Base-by-base conservation (phyloP, 2,113 vertebrate genomes). In the Oncorhynchus tshawytscha region DNA sequence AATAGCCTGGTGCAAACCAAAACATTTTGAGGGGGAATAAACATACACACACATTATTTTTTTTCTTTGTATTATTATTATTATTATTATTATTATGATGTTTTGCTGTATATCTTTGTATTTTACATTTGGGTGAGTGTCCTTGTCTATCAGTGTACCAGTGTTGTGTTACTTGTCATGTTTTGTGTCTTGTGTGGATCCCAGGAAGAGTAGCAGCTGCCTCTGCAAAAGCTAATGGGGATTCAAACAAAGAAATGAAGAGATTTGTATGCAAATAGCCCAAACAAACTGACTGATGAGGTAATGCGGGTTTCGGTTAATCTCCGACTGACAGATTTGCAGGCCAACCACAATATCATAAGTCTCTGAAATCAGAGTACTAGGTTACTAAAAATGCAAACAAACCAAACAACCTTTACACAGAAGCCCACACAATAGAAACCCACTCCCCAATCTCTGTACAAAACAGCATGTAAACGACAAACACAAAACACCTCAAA, bases 371-470 rank as follows among this genome's bases (percentile, higher is more conserved):
- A 5, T 89, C 90, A 18, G 92, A 93, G 0, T 94, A 45, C 95
- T 45, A 18, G 92, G 93, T 0, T 94, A 45, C 95, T 45, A 45
- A 45, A 45, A 45, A 45, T 45, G 9, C 9, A 11, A 45, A 11
- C 2, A 45, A 45, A 45, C 2, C 0, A 12, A 45, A 45, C 39
- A 45, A 39, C 39, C 8, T 9, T 39, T 2, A 39, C 39, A 39
- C 39, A 39, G 39, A 39, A 39, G 2, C 39, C 39, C 39, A 9
- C 39, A 9, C 39, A 95, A 0, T 94, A 94, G 88, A 96, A 97
- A 91, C 95, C 94, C 91, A 96, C 97, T 0, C 96, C 96, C 96
- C 96, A 98, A 93, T 97, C 97, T 86, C 97, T 96, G 0, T 39
- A 1, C 2, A 39, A 39, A 39, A 39, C 39, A 39, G 39, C 39